Base-by-base conservation (phyloP, 1,140 invertebrate genomes). In the Sipha flava region DNA sequence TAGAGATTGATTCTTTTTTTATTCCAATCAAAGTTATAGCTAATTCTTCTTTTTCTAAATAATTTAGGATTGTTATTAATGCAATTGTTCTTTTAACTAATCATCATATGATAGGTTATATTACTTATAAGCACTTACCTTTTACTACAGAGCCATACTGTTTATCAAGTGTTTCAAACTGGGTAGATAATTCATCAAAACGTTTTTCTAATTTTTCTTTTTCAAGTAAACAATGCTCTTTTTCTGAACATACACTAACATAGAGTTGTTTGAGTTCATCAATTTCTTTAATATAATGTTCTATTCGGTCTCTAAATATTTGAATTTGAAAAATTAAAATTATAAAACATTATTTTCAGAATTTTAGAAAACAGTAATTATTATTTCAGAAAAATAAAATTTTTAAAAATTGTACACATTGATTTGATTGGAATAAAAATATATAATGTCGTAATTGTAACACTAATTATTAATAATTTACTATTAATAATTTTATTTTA, bases 251-350 rank as follows among this genome's bases (percentile, higher is more conserved):
- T n/a, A 77, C 47, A 43, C 59, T 77, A 34, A 77, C 52, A n/a
- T 77, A 77, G 0, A 77, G 31, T 9, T 77, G 73, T 77, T 77
- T 77, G 18, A 77, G 34, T 77, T 77, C 73, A 18, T 77, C 73
- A 77, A 77, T 77, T 59, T 77, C 73, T 40, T 77, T 77, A 6
- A 77, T 9, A 77, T 59, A 77, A 29, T 77, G 52, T 77, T 77
- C 73, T 6, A 77, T 77, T 59, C 73, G 29, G n/a, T 77, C 59
- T 29, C 73, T 77, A 54, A 23, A 29, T 10, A 29, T 29, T 70
- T 47, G 3, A 26, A 68, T 18, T 68, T 18, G 6, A 4, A 23
- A 31, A 52, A 49, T 52, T 10, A 31, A 2, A n/a, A 62, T 34
- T n/a, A n/a, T n/a, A n/a, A n/a, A n/a, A n/a, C n/a, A n/a, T n/a